Base-by-base conservation (phyloP, 2,888 invertebrate genomes). In the Torymus auratus region DNA sequence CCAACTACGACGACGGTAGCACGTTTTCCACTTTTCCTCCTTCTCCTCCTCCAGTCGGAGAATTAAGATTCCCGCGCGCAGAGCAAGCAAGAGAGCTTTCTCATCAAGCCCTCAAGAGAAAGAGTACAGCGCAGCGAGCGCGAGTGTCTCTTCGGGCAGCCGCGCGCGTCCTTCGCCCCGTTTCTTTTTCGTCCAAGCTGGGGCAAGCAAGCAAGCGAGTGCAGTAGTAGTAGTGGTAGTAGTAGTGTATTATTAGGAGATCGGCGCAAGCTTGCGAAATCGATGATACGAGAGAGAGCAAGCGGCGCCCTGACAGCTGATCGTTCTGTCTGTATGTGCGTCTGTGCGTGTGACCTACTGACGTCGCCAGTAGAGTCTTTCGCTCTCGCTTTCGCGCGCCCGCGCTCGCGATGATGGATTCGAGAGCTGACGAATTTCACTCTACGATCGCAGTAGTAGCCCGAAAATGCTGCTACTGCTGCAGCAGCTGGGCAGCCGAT, bases 1-100 rank as follows among this genome's bases (percentile, higher is more conserved):
- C 41, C 67, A 60, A 15, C n/a, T 2, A 11, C 53, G 12, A 14
- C 0, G 0, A 62, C n/a, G 78, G 69, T 61, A 41, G 64, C 74
- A 76, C 75, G 81, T 81, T 84, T 80, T 82, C 82, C 81, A 81
- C 81, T 83, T 78, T 83, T 78, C 77, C 56, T 53, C 64, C 23
- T 69, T 7, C 7, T 41, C 41, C 41, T 41, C 5, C 41, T 41
- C 5, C 41, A 41, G 41, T 41, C 20, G 55, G 41, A 12, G 70
- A 71, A 70, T 75, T 61, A 71, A 75, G 75, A 80, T 71, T 72
- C 78, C 52, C 65, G 28, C 65, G 13, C 15, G 52, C 60, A 20
- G 50, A 11, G 41, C 41, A 5, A 41, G 41, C 41, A 41, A 10
- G 41, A 41, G 41, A 14, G 13, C 50, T 56, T 70, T 50, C 77